Conservation (phyloP, 2,888 invertebrate genomes). For the Dexiosoma caninum region DNA sequence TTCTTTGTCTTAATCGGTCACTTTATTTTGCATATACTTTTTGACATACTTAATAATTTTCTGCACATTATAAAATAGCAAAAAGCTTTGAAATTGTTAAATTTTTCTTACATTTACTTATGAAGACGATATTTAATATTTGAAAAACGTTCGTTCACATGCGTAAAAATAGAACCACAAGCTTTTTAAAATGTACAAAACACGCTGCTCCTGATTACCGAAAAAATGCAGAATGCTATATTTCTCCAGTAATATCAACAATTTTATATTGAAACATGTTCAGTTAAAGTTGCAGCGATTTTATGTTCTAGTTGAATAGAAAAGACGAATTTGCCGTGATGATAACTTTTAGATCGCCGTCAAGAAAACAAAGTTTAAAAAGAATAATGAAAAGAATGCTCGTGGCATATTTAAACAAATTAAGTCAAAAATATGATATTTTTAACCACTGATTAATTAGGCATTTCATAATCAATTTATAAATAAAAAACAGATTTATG, state of each 20-base stretch:
- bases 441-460: too few relatives aligned
- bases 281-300: too few relatives aligned
- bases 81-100: not conserved
- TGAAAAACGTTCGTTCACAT: slow-evolving; percentile 41
- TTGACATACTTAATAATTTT: slow-evolving; percentile 58
- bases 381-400: too few relatives aligned
- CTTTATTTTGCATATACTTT: slow-evolving; percentile 56
- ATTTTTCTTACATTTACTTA: not conserved
- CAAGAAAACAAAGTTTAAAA: too few relatives aligned
- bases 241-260: slow-evolving; percentile 7
- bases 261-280: not conserved
- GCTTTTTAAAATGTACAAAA: slow-evolving; percentile 7
- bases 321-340: too few relatives aligned
- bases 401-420: too few relatives aligned
- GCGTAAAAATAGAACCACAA: slow-evolving; percentile 33
- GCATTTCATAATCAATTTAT: too few relatives aligned
- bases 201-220: slow-evolving; percentile 37
- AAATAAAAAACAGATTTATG: too few relatives aligned
- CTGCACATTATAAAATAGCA: slow-evolving; percentile 11
- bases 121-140: not conserved
- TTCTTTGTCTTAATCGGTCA: slow-evolving; percentile 32
- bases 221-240: slow-evolving; percentile 40
- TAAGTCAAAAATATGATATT: too few relatives aligned
- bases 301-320: too few relatives aligned
- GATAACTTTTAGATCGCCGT: too few relatives aligned